Evolutionary conservation across 35 echinoderm and acorn worm genomes (phyloP).

Genomic region (Apostichopus californicus): DNA sequence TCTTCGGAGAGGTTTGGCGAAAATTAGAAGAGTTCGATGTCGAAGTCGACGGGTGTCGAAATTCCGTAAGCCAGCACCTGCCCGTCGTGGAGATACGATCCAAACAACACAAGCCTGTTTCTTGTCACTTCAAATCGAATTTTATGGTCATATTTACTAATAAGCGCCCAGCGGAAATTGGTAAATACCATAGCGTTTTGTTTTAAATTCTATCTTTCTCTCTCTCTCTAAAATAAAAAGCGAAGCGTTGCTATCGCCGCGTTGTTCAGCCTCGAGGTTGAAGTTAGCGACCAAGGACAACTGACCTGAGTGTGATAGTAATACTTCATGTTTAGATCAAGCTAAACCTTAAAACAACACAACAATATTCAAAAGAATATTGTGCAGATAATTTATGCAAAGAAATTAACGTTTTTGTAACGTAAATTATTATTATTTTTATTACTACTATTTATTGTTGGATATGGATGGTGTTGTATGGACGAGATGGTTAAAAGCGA

Average conservation of each 20-base stretch:
- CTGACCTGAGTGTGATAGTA: neutral
- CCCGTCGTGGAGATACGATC: slow-evolving; percentile 33
- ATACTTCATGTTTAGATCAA: neutral
- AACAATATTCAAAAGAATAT: too few relatives aligned
- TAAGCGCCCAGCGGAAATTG: slow-evolving; percentile 36
- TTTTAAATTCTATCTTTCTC: neutral
- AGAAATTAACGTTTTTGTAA: too few relatives aligned
- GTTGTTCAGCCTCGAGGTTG: neutral
- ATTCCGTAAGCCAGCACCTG: slow-evolving; percentile 37
- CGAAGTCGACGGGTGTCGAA: slow-evolving; percentile 40
- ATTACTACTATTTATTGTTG: too few relatives aligned
- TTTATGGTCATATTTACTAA: slow-evolving; percentile 48
- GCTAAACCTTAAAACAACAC: neutral
- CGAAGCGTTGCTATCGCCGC: neutral
- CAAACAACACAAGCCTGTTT: slow-evolving; percentile 4
- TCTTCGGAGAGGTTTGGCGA: slow-evolving; percentile 19
- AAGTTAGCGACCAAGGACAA: slow-evolving; percentile 25
- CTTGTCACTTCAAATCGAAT: slow-evolving; percentile 47
- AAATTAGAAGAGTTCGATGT: neutral
- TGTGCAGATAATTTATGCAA: too few relatives aligned
- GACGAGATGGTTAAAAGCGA: too few relatives aligned
- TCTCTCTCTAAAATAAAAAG: neutral
- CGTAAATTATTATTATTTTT: too few relatives aligned
- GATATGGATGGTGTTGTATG: too few relatives aligned
- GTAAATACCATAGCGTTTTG: slow-evolving; percentile 11